Evolutionary conservation across 2,888 invertebrate genomes (phyloP).

Genomic region (Oegoconia quadripuncta): DNA sequence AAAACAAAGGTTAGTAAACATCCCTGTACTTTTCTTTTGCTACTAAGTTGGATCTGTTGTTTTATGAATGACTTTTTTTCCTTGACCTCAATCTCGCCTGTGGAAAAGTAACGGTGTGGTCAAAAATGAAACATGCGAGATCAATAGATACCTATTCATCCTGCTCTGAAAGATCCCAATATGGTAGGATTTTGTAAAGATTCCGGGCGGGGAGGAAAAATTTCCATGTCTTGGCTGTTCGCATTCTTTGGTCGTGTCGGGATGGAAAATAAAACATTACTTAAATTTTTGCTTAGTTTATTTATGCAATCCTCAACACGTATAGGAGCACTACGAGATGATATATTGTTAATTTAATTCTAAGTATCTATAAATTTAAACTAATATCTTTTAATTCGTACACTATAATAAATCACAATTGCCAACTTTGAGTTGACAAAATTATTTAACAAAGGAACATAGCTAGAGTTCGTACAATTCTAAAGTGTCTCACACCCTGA

Average conservation of each 20-base stretch:
- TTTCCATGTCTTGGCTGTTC: no score
- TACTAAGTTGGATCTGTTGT: no score
- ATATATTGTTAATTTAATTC: constrained; percentile 52
- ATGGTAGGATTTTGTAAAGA: no score
- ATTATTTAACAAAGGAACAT: constrained; percentile 62
- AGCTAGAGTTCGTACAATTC: constrained; percentile 47
- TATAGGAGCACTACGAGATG: constrained; percentile 69
- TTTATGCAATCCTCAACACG: constrained; percentile 73
- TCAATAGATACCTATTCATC: no score
- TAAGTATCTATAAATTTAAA: constrained; percentile 63
- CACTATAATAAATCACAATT: constrained; percentile 73
- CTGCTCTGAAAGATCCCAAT: no score
- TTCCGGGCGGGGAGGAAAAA: no score
- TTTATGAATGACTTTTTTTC: no score
- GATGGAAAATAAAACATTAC: constrained; percentile 20
- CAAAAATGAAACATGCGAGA: no score
- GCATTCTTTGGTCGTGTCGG: neutral
- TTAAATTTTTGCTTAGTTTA: constrained; percentile 63
- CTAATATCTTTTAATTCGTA: constrained; percentile 68
- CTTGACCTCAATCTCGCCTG: no score
- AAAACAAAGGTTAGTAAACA: no score
- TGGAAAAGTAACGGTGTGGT: no score
- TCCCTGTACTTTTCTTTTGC: no score
- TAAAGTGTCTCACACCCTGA: constrained; percentile 59
- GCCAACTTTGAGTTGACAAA: constrained; percentile 75